A percentile compares a stretch with the other conserved stretches of the same genome.
Evolutionary conservation across 2,113 vertebrate genomes (phyloP).

Genomic region (Capreolus pygargus): DNA sequence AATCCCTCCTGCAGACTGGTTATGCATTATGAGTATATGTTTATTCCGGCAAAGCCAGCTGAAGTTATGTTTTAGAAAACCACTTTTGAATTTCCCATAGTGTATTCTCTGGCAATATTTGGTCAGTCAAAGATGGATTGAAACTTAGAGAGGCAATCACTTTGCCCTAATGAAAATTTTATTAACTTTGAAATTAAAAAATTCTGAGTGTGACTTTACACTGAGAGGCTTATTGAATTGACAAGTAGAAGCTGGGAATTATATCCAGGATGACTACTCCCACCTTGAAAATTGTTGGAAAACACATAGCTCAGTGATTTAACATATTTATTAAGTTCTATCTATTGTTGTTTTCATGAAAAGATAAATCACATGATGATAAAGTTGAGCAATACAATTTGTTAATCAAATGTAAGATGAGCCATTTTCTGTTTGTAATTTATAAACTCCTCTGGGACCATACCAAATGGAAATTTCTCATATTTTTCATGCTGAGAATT

Average conservation of each 20-base stretch:
- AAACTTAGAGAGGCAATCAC: constrained; percentile 52
- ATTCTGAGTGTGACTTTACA: constrained; percentile 29
- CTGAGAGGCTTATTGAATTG: background rate
- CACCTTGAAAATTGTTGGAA: background rate
- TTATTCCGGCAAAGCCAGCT: background rate
- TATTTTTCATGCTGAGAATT: background rate
- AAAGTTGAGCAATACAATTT: background rate
- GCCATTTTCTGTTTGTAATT: background rate
- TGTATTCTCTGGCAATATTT: constrained; percentile 10
- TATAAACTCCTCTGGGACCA: background rate
- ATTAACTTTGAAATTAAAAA: constrained; percentile 66
- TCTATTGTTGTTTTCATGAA: background rate
- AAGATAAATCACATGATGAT: background rate
- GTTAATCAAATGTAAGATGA: background rate
- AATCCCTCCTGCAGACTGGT: background rate
- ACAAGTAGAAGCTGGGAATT: background rate
- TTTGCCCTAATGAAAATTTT: constrained; percentile 58
- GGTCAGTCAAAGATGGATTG: constrained; percentile 32
- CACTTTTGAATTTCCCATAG: background rate
- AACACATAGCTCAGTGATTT: background rate
- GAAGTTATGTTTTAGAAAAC: constrained; percentile 1
- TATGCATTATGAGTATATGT: background rate
- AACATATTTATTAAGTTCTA: background rate
- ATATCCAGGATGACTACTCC: background rate
- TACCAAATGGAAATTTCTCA: background rate